Evolutionary conservation across 2,888 invertebrate genomes (phyloP).

Genomic region (Diabrotica balteata): DNA sequence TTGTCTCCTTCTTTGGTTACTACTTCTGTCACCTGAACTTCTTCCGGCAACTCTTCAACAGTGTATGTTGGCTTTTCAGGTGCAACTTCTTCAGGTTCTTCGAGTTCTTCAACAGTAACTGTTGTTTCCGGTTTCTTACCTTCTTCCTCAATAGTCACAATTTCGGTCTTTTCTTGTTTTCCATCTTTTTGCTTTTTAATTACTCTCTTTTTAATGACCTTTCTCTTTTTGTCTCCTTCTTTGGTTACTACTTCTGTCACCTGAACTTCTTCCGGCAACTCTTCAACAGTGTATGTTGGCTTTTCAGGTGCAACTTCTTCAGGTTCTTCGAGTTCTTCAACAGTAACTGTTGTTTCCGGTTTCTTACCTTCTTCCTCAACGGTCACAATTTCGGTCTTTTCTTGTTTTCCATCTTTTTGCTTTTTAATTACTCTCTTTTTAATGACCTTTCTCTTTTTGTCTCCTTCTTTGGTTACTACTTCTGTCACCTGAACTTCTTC

Average conservation of each 20-base stretch:
- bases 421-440: slow-evolving; percentile 59
- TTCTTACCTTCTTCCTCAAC: slow-evolving; percentile 48
- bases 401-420: slow-evolving; percentile 52
- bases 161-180: slow-evolving; percentile 48
- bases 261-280: slow-evolving; percentile 44
- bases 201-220: slow-evolving; percentile 45
- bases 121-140: slow-evolving; percentile 57
- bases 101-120: slow-evolving; percentile 56
- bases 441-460: slow-evolving; percentile 35
- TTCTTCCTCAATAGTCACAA: slow-evolving; percentile 51
- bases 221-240: slow-evolving; percentile 52
- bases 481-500: slow-evolving; percentile 45
- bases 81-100: slow-evolving; percentile 30
- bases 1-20: slow-evolving; percentile 40
- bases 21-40: slow-evolving; percentile 43
- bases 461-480: slow-evolving; percentile 46
- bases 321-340: slow-evolving; percentile 49
- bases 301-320: slow-evolving; percentile 42
- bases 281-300: slow-evolving; percentile 28
- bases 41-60: slow-evolving; percentile 45
- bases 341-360: slow-evolving; percentile 53
- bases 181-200: slow-evolving; percentile 50
- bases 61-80: slow-evolving; percentile 33
- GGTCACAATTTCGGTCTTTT: slow-evolving; percentile 55
- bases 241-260: slow-evolving; percentile 49